These are phyloP conservation scores for Scomberomorus guttatus DNA, from an alignment of 2,797 vertebrate genomes.

Conservation along the genomic window DNA sequence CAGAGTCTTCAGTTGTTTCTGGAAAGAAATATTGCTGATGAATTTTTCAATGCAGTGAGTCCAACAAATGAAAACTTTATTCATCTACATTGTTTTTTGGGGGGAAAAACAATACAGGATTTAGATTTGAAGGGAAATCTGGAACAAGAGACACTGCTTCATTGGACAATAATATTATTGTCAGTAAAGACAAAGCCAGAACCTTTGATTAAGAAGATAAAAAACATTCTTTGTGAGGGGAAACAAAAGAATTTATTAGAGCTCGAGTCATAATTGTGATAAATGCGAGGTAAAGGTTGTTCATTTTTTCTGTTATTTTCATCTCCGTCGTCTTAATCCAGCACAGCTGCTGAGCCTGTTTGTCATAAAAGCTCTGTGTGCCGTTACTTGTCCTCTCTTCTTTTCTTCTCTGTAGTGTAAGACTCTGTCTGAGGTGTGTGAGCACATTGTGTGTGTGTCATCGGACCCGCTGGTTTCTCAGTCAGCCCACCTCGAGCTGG, in stretches of 20 bases:
- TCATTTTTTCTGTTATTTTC: not conserved
- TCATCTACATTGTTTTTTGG: not conserved
- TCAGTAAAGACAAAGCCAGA: not conserved
- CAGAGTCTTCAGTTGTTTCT: slow-evolving; percentile 4
- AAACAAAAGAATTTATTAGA: not conserved
- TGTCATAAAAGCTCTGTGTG: slow-evolving; percentile 7
- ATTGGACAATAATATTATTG: too few relatives aligned
- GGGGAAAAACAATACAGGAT: not conserved
- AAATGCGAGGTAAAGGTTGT: not conserved
- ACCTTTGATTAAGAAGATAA: not conserved
- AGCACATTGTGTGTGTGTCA: slow-evolving; percentile 95
- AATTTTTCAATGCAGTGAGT: slow-evolving; percentile 1
- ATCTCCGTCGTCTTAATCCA: slow-evolving; percentile 1
- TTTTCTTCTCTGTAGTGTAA: slow-evolving; percentile 87
- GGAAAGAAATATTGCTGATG: slow-evolving; percentile 8
- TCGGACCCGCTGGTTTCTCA: slow-evolving; percentile 82
- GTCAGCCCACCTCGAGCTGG: slow-evolving; percentile 96
- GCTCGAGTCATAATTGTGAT: not conserved
- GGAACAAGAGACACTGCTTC: too few relatives aligned
- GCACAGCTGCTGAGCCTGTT: not conserved
- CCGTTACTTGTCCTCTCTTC: not conserved
- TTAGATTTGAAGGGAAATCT: not conserved
- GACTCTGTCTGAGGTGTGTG: slow-evolving; percentile 94
- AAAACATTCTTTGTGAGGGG: not conserved
- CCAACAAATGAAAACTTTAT: slow-evolving; percentile 14